Conservation (phyloP, 2,888 invertebrate genomes). For the Pelosia muscerda region DNA sequence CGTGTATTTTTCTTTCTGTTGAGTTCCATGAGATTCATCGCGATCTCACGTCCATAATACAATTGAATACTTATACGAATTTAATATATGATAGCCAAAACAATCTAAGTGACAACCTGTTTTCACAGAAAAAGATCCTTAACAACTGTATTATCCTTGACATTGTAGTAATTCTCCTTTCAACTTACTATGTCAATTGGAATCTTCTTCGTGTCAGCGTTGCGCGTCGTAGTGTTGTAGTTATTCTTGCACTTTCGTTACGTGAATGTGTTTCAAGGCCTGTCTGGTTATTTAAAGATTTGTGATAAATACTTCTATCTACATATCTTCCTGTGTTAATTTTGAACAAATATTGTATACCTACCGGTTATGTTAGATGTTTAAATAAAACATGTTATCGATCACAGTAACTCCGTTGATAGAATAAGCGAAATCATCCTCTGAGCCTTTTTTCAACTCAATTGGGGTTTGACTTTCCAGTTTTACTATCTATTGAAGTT, state of each 20-base stretch:
- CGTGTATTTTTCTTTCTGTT: not conserved
- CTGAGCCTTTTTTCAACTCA: no score
- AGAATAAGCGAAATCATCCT: no score
- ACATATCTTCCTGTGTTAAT: not conserved
- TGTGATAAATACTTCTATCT: not conserved
- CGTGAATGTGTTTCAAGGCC: not conserved
- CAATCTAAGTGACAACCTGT: not conserved
- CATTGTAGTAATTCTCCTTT: not conserved
- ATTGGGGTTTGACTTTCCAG: no score
- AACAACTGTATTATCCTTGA: not conserved
- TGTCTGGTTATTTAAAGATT: not conserved
- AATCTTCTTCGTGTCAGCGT: not conserved
- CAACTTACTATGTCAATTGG: not conserved
- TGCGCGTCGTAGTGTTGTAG: not conserved
- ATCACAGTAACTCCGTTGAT: not conserved
- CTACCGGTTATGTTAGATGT: slow-evolving; percentile 4
- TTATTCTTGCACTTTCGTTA: not conserved
- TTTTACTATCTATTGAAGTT: no score
- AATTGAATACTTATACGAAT: not conserved
- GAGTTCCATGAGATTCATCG: not conserved
- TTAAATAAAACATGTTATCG: not conserved
- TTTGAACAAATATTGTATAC: not conserved
- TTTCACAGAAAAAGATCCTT: slow-evolving; percentile 1
- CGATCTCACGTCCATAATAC: not conserved
- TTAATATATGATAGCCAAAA: not conserved